Percentiles rank a stretch among this genome's conserved stretches.
phyloP scores from a whole-genome alignment of 2,797 vertebrate species.

The Eptatretus atami region DNA sequence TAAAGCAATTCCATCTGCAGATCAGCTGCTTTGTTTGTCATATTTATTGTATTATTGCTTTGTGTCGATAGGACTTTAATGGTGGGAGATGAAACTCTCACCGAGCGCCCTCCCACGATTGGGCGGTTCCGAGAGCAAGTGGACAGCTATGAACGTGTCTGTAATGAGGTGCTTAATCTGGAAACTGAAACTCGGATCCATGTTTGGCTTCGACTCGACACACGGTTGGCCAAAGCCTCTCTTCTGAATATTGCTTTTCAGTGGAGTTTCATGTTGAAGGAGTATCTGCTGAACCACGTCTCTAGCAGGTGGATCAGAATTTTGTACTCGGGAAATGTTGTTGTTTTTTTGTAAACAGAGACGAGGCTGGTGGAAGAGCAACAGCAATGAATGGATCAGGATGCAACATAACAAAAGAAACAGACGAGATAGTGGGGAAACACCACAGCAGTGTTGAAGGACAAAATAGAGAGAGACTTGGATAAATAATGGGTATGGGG shows the following conservation, averaged over 20 bases:
- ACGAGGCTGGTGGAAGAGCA: too few relatives aligned
- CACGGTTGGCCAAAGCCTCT: conserved; percentile 28
- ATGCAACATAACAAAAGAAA: too few relatives aligned
- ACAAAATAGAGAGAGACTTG: too few relatives aligned
- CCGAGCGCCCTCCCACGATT: conserved; percentile 25
- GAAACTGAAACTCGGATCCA: conserved; percentile 26
- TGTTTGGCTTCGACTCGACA: conserved; percentile 43
- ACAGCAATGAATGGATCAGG: too few relatives aligned
- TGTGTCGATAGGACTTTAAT: too few relatives aligned
- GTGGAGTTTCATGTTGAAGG: conserved; percentile 76
- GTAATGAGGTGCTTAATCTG: conserved; percentile 26
- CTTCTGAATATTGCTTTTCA: conserved; percentile 43
- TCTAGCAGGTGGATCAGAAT: conserved; percentile 32
- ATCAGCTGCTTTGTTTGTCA: too few relatives aligned
- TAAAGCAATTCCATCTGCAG: too few relatives aligned
- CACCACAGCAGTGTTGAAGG: too few relatives aligned
- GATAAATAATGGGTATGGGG: too few relatives aligned
- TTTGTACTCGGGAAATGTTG: neutral
- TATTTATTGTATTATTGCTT: too few relatives aligned
- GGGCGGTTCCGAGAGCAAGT: conserved; percentile 35
- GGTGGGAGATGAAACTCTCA: conserved; percentile 7
- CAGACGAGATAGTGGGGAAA: too few relatives aligned
- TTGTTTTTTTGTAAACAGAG: too few relatives aligned
- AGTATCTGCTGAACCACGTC: conserved; percentile 47
- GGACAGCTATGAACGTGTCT: conserved; percentile 37